Percentiles rank a stretch among this genome's conserved stretches.
Evolutionary conservation across 2,113 vertebrate species (phyloP).

Genomic region (Dissostichus mawsoni): DNA sequence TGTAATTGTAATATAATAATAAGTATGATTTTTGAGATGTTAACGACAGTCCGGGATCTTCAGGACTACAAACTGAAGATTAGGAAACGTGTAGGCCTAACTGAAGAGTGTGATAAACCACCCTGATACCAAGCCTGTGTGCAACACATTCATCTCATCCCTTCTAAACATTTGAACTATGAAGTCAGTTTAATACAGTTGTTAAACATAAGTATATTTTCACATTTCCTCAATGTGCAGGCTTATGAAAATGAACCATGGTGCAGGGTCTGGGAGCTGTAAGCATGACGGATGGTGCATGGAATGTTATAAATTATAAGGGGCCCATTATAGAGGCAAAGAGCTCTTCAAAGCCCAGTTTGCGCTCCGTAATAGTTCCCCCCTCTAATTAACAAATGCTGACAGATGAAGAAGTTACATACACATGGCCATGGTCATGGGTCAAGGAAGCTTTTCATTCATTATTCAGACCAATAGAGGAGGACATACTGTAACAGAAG

Average conservation of each 20-base stretch:
- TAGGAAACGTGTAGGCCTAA: background rate
- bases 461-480: constrained; percentile 65
- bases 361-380: constrained; percentile 22
- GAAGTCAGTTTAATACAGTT: background rate
- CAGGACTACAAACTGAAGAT: background rate
- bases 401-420: constrained; percentile 69
- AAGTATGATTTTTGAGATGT: background rate
- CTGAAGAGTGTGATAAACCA: background rate
- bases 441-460: constrained; percentile 67
- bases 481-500: background rate
- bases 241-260: background rate
- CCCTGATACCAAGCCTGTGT: background rate
- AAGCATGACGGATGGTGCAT: constrained; percentile 53
- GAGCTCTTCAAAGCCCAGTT: constrained; percentile 52
- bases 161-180: background rate
- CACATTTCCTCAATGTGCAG: background rate
- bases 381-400: constrained; percentile 73
- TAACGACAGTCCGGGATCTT: too few relatives aligned
- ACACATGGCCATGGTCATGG: constrained; percentile 61
- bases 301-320: constrained; percentile 71
- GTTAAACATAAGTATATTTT: constrained; percentile 4
- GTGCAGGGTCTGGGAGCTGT: constrained; percentile 29
- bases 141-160: background rate
- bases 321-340: constrained; percentile 54
- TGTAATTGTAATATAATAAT: background rate